Percentiles rank a stretch among this genome's conserved stretches.
Conservation (phyloP, 1,140 invertebrate genomes). For the Macrocentrus cingulum region DNA sequence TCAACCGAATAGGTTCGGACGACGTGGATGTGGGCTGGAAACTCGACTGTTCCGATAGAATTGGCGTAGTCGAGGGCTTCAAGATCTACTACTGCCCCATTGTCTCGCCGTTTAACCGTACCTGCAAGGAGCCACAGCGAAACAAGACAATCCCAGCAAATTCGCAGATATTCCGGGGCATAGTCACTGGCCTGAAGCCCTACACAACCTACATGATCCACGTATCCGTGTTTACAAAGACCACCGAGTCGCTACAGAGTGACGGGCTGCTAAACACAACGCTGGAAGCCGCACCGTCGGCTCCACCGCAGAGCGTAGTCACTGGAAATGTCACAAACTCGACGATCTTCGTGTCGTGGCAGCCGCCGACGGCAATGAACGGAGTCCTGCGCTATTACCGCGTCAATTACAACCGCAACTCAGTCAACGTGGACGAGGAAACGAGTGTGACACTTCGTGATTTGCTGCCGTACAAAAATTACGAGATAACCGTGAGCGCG, state of each 20-base stretch:
- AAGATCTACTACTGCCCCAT: conserved; percentile 71
- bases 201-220: conserved; percentile 78
- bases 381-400: conserved; percentile 73
- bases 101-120: conserved; percentile 55
- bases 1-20: conserved; percentile 62
- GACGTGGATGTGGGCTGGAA: conserved; percentile 70
- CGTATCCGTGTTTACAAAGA: conserved; percentile 72
- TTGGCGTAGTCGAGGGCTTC: conserved; percentile 68
- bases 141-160: conserved; percentile 59
- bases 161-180: conserved; percentile 46
- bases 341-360: conserved; percentile 70
- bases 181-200: conserved; percentile 64
- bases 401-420: conserved; percentile 57
- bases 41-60: conserved; percentile 69
- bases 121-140: conserved; percentile 53
- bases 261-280: conserved; percentile 71
- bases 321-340: conserved; percentile 68
- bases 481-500: conserved; percentile 68
- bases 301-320: conserved; percentile 58
- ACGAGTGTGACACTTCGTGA: conserved; percentile 30
- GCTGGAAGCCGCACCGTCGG: conserved; percentile 69
- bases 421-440: conserved; percentile 39
- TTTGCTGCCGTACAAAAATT: conserved; percentile 59
- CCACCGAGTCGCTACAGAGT: conserved; percentile 71
- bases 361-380: conserved; percentile 69